Percentiles rank a stretch among this genome's conserved stretches.
Evolutionary conservation across 2,797 vertebrate species (phyloP).

Genomic region (Coccyzus lansbergi): DNA sequence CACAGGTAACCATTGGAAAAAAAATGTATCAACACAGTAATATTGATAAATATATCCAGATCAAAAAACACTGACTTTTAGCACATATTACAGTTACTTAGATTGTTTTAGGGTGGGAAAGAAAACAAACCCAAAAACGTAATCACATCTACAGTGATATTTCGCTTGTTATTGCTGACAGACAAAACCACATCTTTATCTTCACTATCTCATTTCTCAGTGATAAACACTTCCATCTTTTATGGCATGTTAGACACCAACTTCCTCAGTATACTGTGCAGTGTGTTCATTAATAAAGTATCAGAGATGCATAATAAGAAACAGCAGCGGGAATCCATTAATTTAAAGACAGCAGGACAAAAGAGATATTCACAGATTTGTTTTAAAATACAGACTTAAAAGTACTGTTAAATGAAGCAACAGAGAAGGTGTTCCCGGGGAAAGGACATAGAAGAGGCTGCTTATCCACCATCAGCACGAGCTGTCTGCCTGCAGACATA

Average conservation of each 20-base stretch:
- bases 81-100: accelerated
- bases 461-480: accelerated
- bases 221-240: conserved; percentile 35
- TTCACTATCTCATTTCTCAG: conserved; percentile 27
- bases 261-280: background rate
- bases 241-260: background rate
- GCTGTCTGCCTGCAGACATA: background rate
- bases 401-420: background rate
- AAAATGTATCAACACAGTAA: background rate
- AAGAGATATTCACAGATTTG: background rate
- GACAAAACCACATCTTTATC: background rate
- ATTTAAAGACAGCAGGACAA: conserved; percentile 34
- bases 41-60: background rate
- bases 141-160: background rate
- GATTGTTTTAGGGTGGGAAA: background rate
- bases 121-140: too few species aligned
- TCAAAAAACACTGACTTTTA: accelerated
- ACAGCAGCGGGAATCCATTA: conserved; percentile 2
- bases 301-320: conserved; percentile 7
- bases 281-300: conserved; percentile 36
- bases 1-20: background rate
- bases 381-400: background rate
- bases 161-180: background rate
- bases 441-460: background rate
- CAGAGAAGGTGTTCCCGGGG: background rate